A percentile compares a stretch with the other conserved stretches of the same genome.
These are phyloP conservation scores for Augiades crinisus DNA, from an alignment of 2,888 invertebrate genomes.

Conservation along the genomic window DNA sequence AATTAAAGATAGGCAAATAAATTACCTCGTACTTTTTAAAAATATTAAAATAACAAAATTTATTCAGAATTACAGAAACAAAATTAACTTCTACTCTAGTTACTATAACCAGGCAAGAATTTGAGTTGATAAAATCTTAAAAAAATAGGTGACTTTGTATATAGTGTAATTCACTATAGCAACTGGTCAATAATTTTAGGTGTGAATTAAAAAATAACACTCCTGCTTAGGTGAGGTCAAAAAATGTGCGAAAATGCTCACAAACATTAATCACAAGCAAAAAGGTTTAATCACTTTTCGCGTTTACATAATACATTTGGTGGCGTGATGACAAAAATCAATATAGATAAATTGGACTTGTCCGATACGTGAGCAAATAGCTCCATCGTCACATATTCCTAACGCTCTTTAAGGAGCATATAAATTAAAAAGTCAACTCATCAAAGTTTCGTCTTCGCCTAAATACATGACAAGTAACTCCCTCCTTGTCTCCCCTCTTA, in stretches of 20 bases:
- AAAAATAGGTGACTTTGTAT: no score
- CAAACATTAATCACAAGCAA: slow-evolving; percentile 6
- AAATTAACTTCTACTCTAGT: no score
- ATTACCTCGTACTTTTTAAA: no score
- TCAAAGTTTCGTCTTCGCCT: slow-evolving; percentile 75
- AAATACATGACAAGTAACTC: slow-evolving; percentile 79
- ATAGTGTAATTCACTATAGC: no score
- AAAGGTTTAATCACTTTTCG: slow-evolving; percentile 39
- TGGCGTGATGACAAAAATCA: slow-evolving; percentile 66
- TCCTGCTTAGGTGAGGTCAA: not conserved
- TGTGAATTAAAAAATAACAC: slow-evolving; percentile 9
- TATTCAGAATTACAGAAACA: no score
- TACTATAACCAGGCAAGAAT: no score
- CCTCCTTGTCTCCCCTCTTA: slow-evolving; percentile 73
- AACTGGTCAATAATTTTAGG: no score
- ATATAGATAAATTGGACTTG: slow-evolving; percentile 52
- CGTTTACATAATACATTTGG: slow-evolving; percentile 57
- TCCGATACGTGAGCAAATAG: slow-evolving; percentile 55
- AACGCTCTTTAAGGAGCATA: slow-evolving; percentile 54
- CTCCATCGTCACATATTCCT: slow-evolving; percentile 41
- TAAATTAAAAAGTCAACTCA: slow-evolving; percentile 76
- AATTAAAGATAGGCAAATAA: no score
- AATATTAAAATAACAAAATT: no score
- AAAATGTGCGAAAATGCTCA: slow-evolving; percentile 8
- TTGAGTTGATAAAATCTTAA: no score